A percentile compares a stretch with the other conserved stretches of the same genome.
Evolutionary conservation across 1,140 invertebrate genomes (phyloP).

Genomic region (Listronotus bonariensis): DNA sequence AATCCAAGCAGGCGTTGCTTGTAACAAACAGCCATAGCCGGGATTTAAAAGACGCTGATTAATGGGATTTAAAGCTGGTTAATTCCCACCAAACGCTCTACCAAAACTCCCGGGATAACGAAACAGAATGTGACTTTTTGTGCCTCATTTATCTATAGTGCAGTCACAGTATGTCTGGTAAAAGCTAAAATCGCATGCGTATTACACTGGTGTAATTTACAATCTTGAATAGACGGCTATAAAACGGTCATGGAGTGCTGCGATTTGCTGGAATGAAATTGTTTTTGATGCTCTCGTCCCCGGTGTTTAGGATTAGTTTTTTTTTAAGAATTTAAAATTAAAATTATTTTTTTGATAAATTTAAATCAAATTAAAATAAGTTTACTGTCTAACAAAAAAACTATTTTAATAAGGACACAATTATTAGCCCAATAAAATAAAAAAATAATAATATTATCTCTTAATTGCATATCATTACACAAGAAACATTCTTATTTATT

Average conservation of each 20-base stretch:
- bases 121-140: conserved; percentile 40
- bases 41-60: conserved; percentile 56
- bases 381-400: no score
- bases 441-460: no score
- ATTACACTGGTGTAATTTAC: conserved; percentile 51
- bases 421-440: no score
- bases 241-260: conserved; percentile 49
- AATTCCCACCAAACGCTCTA: conserved; percentile 56
- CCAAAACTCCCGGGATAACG: conserved; percentile 53
- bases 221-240: conserved; percentile 51
- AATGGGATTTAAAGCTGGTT: conserved; percentile 56
- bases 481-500: no score
- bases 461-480: no score
- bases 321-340: conserved; percentile 35
- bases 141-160: background rate
- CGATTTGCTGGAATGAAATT: conserved; percentile 48
- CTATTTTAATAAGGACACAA: no score
- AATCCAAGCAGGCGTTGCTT: conserved; percentile 38
- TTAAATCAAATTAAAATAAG: no score
- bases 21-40: conserved; percentile 55
- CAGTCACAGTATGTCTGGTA: conserved; percentile 40
- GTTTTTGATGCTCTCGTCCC: conserved; percentile 50
- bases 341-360: no score
- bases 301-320: conserved; percentile 5
- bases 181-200: conserved; percentile 50